Percentiles rank a stretch among this genome's conserved stretches.
These are phyloP conservation scores for Bathynomus jamesi DNA, from an alignment of 1,140 invertebrate genomes.

Conservation along the genomic window DNA sequence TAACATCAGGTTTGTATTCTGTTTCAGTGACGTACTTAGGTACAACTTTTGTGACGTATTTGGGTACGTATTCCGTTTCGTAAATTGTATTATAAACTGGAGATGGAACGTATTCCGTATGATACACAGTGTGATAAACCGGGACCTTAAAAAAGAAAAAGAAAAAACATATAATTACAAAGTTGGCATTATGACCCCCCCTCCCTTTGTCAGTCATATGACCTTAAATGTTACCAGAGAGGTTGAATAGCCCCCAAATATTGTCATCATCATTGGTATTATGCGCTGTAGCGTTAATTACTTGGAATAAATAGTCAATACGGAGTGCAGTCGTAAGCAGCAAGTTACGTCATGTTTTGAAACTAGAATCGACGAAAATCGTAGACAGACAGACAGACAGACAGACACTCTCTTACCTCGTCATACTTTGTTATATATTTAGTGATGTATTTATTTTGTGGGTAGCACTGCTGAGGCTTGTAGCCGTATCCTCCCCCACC, in stretches of 20 bases:
- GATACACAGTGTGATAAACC: slow-evolving; percentile 17
- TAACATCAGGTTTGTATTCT: slow-evolving; percentile 8
- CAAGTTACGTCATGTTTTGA: not conserved
- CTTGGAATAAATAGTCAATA: not conserved
- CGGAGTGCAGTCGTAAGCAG: not conserved
- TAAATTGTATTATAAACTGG: slow-evolving; percentile 22
- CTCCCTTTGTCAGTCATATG: not conserved
- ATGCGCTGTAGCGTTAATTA: not conserved
- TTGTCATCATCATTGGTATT: not conserved
- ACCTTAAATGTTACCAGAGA: not conserved
- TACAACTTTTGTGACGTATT: slow-evolving; percentile 20
- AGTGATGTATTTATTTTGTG: not conserved
- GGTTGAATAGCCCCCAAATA: not conserved
- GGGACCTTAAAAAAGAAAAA: slow-evolving; percentile 12
- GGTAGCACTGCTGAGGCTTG: not conserved
- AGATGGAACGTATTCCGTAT: slow-evolving; percentile 13
- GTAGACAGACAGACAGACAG: not conserved
- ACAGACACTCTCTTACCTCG: not conserved
- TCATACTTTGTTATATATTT: not conserved
- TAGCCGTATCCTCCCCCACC: not conserved
- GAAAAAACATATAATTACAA: not conserved
- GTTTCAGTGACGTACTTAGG: slow-evolving; percentile 22
- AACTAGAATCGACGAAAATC: not conserved
- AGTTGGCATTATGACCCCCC: not conserved
- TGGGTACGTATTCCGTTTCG: slow-evolving; percentile 15